Conservation (phyloP, 2,797 vertebrate species). For the Morelia viridis region DNA sequence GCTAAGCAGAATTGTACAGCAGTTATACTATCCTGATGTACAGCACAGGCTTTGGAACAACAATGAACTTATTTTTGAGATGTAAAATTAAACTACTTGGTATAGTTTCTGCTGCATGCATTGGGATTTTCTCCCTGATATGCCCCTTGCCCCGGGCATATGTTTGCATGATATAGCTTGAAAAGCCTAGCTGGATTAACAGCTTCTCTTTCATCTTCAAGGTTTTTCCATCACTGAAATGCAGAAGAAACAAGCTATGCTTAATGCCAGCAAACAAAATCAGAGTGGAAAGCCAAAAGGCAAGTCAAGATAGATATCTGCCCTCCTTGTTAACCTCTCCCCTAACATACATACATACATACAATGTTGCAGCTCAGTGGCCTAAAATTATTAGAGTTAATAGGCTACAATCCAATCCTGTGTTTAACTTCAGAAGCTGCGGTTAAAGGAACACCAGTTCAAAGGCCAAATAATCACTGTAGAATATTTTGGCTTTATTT, state of each 20-base stretch:
- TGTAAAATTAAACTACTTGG: not conserved
- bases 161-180: not conserved
- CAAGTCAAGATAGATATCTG: conserved; percentile 56
- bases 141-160: not conserved
- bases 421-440: not conserved
- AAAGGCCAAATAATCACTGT: not conserved
- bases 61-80: not conserved
- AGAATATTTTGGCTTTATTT: not conserved
- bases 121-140: not conserved
- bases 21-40: not conserved
- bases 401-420: not conserved
- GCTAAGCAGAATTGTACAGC: not conserved
- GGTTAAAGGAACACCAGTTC: not conserved
- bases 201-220: conserved; percentile 52
- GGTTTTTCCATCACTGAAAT: conserved; percentile 92
- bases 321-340: not conserved
- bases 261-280: conserved; percentile 89
- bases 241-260: conserved; percentile 95
- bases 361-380: not conserved
- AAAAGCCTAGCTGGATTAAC: not conserved
- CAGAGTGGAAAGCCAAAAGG: conserved; percentile 90
- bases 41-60: too few species aligned
- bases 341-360: too few species aligned
- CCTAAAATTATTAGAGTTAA: not conserved
- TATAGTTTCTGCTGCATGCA: not conserved